Base-by-base conservation (phyloP, 2,888 invertebrate species). In the Eudemis profundana region DNA sequence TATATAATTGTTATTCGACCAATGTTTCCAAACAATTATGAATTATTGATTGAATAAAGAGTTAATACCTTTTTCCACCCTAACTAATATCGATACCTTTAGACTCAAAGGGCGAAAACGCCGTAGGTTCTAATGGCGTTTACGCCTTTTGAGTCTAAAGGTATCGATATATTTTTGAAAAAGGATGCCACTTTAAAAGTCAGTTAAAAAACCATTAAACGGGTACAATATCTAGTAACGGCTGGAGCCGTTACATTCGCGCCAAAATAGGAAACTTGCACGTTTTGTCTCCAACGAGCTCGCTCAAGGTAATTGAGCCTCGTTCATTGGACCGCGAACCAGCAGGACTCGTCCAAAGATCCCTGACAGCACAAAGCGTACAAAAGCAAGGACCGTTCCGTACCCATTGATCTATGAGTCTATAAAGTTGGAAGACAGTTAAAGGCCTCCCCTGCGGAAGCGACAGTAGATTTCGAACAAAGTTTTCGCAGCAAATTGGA, bases 341-440 rank as follows among this genome's bases (percentile, higher is more conserved):
- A 62, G 47, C 54, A 50, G 50, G 33, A 44, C 56, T 38, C 27
- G 56, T 60, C 46, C 40, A 33, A 19, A 21, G 50, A 36, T 5
- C 53, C 47, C 59, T 44, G 59, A 65, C 65, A 46, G 21, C 51
- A 64, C 64, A 65, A 65, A 59, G 64, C 17, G 59, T 36, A 40
- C 59, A 65, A 53, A 33, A 49, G 54, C 47, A 38, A 49, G 23
- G 23, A 8, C 33, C 36, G 36, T 53, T 36, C 59, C 29, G 60
- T 60, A 38, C 60, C 65, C 47, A 60, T 40, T 65, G 53, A 60
- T 60, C 59, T 53, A 59, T 51, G 51, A 38, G 65, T 65, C 65
- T 65, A 47, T 65, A 60, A 65, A 65, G 59, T 65, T 65, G 15
- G 40, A 47, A 47, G 65, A 53, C 65, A 47, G 44, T 44, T 36